Evolutionary conservation across 1,140 invertebrate species (phyloP).

Genomic region (Drosophila triauraria): DNA sequence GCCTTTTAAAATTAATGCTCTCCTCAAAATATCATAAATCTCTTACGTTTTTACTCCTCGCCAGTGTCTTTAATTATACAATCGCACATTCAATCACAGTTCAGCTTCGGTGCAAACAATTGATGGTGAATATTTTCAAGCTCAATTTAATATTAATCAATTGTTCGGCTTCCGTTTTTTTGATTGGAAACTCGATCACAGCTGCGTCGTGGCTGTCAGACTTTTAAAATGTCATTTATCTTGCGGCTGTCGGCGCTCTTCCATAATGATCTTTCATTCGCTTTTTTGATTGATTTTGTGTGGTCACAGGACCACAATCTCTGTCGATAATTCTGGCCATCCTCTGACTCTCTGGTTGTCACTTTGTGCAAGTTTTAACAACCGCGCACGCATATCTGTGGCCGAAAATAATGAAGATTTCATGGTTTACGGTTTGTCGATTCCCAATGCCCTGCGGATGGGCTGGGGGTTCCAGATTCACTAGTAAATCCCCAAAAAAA

Average conservation of each 20-base stretch:
- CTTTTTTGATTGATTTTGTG: constrained; percentile 76
- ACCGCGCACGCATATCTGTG: constrained; percentile 54
- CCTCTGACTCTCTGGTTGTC: not conserved
- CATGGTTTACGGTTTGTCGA: constrained; percentile 34
- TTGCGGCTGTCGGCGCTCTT: constrained; percentile 45
- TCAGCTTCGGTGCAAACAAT: constrained; percentile 13
- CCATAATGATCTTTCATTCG: constrained; percentile 64
- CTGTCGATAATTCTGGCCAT: constrained; percentile 22
- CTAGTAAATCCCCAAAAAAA: constrained; percentile 4
- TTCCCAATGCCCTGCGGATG: not conserved
- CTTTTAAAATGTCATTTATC: constrained; percentile 76
- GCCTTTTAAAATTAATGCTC: not conserved
- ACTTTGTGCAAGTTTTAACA: constrained; percentile 27
- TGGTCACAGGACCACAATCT: constrained; percentile 48
- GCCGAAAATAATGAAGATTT: constrained; percentile 75
- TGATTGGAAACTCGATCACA: constrained; percentile 40
- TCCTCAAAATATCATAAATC: not conserved
- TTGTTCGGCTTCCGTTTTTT: constrained; percentile 29
- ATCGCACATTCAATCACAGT: constrained; percentile 23
- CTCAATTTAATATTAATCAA: constrained; percentile 38
- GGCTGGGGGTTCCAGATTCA: not conserved
- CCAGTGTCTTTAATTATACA: constrained; percentile 6
- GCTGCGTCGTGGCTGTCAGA: constrained; percentile 21
- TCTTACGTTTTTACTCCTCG: not conserved
- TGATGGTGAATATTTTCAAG: constrained; percentile 34